A percentile compares a stretch with the other conserved stretches of the same genome.
phyloP scores from a whole-genome alignment of 2,113 vertebrate genomes.

The Cricetomys ansorgei region DNA sequence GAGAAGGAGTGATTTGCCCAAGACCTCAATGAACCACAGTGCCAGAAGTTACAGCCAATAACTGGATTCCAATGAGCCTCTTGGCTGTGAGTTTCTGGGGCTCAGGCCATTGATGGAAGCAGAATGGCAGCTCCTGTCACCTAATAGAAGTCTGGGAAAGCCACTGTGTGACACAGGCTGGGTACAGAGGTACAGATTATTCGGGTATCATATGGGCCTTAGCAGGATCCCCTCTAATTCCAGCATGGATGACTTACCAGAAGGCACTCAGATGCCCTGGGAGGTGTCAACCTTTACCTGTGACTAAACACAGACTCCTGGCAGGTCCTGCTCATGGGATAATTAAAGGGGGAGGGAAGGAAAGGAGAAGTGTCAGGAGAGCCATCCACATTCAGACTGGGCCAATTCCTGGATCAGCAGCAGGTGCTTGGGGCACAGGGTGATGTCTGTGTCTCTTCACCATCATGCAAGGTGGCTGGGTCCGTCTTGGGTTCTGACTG shows the following conservation, averaged over 20 bases:
- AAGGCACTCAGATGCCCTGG: neutral
- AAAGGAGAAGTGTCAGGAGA: neutral
- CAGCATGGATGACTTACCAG: neutral
- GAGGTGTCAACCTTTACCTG: neutral
- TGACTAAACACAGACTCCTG: neutral
- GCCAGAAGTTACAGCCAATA: neutral
- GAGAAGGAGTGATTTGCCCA: neutral
- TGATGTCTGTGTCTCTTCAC: neutral
- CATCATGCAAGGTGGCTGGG: neutral
- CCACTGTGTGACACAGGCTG: too few species aligned
- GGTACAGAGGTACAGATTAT: neutral
- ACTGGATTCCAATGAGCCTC: neutral
- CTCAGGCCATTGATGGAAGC: neutral
- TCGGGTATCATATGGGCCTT: fast-evolving
- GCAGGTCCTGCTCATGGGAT: neutral
- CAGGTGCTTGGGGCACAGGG: neutral
- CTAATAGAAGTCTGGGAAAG: neutral
- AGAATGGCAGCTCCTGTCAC: too few species aligned
- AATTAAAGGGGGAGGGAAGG: neutral
- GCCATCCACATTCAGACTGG: neutral
- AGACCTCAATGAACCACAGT: neutral
- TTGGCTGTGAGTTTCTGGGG: neutral
- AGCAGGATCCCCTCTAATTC: neutral
- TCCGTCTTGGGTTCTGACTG: neutral
- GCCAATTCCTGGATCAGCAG: neutral